Base-by-base conservation (phyloP, 37 sponge, comb jelly and placozoan genomes). In the Spongilla lacustris region DNA sequence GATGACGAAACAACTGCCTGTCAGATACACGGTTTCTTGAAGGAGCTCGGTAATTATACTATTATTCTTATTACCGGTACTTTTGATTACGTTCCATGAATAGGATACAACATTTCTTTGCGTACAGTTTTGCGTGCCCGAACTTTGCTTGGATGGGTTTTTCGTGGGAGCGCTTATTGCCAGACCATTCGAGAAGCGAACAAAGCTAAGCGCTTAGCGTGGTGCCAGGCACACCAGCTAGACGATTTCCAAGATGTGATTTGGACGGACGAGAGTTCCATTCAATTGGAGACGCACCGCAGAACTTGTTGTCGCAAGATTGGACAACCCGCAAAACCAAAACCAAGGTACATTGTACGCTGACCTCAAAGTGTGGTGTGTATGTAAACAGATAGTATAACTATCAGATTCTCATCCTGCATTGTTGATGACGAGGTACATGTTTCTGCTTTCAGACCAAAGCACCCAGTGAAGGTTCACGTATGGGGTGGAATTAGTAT, bases 391-490 rank as follows among this genome's bases (percentile, higher is more conserved):
- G n/a, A n/a, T n/a, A n/a, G n/a, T n/a, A n/a, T n/a, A n/a, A n/a
- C n/a, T n/a, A n/a, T n/a, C n/a, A n/a, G n/a, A n/a, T n/a, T n/a
- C n/a, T n/a, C n/a, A n/a, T n/a, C n/a, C n/a, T n/a, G n/a, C n/a
- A n/a, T n/a, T n/a, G n/a, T n/a, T n/a, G n/a, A n/a, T n/a, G 74
- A 73, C 27, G 25, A 28, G 13, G 74, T 17, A 24, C 74, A n/a
- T n/a, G n/a, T n/a, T n/a, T n/a, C n/a, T n/a, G n/a, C n/a, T n/a
- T n/a, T n/a, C 6, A 27, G 85, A 36, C 36, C 79, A 34, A 85
- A 85, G 71, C 86, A 78, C 38, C 79, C 86, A 23, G 79, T 85
- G 4, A 85, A 85, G 73, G 79, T 85, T 6, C 86, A 85, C 48
- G 80, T 77, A 27, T 85, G 86, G 79, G 86, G 73, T 23, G 86